Conservation (phyloP, 2,888 invertebrate genomes). For the Gastrophysa polygoni region DNA sequence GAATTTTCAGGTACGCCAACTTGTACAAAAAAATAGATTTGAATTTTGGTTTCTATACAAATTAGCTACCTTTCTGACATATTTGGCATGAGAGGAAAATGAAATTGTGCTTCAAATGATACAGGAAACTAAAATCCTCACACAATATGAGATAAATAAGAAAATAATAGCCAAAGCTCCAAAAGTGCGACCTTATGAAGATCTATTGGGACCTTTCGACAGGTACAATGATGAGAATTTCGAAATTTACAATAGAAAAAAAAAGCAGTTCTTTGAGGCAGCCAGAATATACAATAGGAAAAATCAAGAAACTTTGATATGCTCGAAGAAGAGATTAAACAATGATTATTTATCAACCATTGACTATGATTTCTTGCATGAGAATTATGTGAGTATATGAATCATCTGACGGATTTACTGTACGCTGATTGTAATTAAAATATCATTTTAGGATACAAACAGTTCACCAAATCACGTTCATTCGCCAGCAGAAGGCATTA, state of each 20-base stretch:
- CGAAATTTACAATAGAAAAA: slow-evolving; percentile 45
- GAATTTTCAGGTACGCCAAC: no score
- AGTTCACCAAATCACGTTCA: background rate
- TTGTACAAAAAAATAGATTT: no score
- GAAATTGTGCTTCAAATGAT: background rate
- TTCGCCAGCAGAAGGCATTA: slow-evolving; percentile 29
- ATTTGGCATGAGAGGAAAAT: no score
- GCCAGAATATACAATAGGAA: slow-evolving; percentile 42
- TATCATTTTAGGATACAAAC: background rate
- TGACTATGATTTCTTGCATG: slow-evolving; percentile 39
- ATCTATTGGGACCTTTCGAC: slow-evolving; percentile 42
- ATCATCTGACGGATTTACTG: no score
- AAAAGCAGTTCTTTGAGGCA: slow-evolving; percentile 40
- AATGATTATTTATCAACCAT: slow-evolving; percentile 39
- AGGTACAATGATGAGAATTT: slow-evolving; percentile 47
- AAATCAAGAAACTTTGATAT: slow-evolving; percentile 42
- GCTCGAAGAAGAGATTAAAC: slow-evolving; percentile 40
- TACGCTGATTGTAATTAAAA: no score
- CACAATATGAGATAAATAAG: slow-evolving; percentile 43
- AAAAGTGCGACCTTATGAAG: slow-evolving; percentile 35
- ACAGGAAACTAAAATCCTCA: slow-evolving; percentile 21
- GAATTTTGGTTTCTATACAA: no score
- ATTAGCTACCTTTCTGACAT: no score
- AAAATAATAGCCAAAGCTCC: slow-evolving; percentile 40
- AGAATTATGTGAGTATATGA: slow-evolving; percentile 27